Percentiles rank a stretch among this genome's conserved stretches.
Conservation (phyloP, 2,113 vertebrate genomes). For the Tragelaphus strepsiceros region DNA sequence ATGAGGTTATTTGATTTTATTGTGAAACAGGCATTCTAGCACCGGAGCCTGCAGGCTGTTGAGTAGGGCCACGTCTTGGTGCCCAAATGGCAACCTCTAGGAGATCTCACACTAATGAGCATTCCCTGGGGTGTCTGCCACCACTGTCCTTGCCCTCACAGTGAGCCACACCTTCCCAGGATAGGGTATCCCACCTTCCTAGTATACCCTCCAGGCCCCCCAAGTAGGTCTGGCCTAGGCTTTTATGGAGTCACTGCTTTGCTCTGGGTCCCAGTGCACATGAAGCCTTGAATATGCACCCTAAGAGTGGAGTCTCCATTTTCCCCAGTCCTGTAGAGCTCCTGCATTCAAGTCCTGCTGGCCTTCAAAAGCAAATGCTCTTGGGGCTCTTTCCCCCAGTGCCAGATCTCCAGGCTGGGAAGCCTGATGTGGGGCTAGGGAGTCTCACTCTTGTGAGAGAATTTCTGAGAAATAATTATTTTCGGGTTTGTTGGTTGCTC, state of each 20-base stretch:
- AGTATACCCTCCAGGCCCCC: neutral
- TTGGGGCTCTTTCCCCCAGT: neutral
- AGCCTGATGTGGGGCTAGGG: neutral
- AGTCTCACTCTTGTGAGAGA: neutral
- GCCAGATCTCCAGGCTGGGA: neutral
- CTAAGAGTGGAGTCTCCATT: neutral
- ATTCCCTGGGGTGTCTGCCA: neutral
- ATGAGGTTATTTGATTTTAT: neutral
- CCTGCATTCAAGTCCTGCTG: neutral
- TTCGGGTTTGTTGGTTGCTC: neutral
- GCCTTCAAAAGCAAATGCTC: neutral
- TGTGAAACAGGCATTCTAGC: neutral
- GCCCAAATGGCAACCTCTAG: neutral
- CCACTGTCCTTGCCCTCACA: neutral
- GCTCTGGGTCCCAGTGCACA: neutral
- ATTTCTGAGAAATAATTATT: neutral
- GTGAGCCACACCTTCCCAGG: neutral
- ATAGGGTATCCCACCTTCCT: neutral
- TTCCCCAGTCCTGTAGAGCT: neutral
- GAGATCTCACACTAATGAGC: neutral
- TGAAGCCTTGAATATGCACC: neutral
- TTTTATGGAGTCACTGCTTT: neutral
- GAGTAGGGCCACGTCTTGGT: neutral
- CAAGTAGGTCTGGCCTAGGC: neutral
- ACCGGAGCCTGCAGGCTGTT: neutral